Evolutionary conservation across 2,797 vertebrate species (phyloP).

Genomic region (Poeciliopsis gracilis): DNA sequence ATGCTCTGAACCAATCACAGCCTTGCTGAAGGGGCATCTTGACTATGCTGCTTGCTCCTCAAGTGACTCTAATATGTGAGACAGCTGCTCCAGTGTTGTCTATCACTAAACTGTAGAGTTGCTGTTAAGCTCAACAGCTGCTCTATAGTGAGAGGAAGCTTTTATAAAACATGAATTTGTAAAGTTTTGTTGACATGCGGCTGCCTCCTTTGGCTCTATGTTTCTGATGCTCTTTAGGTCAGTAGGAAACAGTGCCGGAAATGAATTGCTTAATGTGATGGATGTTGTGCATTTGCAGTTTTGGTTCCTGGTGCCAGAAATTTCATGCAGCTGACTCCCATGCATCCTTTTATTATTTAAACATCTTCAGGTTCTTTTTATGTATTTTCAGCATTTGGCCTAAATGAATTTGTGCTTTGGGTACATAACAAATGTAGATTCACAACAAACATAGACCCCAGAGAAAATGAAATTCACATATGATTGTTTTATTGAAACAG

Average conservation of each 20-base stretch:
- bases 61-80: constrained; percentile 56
- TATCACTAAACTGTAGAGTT: not conserved
- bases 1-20: not conserved
- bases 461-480: not conserved
- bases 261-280: not conserved
- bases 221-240: not conserved
- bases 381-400: not conserved
- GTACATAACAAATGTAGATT: not conserved
- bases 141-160: not conserved
- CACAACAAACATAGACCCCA: not conserved
- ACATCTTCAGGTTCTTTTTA: not conserved
- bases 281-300: not conserved
- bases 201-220: not conserved
- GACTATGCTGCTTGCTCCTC: constrained; percentile 43
- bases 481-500: not conserved
- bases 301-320: not conserved
- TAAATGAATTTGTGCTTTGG: not conserved
- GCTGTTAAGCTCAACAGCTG: not conserved
- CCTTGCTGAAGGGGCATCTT: constrained; percentile 30
- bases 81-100: constrained; percentile 38
- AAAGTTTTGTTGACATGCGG: not conserved
- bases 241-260: not conserved
- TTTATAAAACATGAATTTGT: constrained; percentile 8
- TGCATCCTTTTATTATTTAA: not conserved
- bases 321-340: not conserved